A percentile compares a stretch with the other conserved stretches of the same genome.
Evolutionary conservation across 1,140 invertebrate species (phyloP).

Genomic region (Panagrolaimus sp.): DNA sequence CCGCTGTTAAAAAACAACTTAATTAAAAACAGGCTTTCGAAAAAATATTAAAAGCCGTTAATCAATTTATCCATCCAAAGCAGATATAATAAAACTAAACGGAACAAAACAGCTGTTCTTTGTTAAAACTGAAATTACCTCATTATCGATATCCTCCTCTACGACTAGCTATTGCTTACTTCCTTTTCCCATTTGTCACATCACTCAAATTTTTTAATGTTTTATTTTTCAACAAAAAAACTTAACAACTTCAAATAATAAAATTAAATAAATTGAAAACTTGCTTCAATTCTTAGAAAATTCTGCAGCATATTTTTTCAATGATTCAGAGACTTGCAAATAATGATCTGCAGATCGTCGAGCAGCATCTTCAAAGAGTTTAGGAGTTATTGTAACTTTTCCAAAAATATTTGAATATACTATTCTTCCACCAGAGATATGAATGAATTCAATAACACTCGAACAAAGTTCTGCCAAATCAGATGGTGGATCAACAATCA

Average conservation of each 20-base stretch:
- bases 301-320: neutral
- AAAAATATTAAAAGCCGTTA: no score
- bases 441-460: constrained; percentile 1
- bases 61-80: no score
- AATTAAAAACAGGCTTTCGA: no score
- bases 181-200: no score
- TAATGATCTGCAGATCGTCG: neutral
- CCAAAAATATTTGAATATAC: neutral
- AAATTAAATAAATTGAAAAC: neutral
- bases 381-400: neutral
- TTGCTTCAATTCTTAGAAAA: neutral
- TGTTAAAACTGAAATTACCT: no score
- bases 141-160: no score
- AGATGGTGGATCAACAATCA: neutral
- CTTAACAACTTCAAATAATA: constrained; percentile 11
- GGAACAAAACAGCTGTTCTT: no score
- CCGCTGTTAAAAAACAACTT: no score
- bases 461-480: neutral
- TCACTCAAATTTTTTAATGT: no score
- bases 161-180: no score
- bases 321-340: neutral
- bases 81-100: no score
- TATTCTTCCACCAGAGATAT: neutral
- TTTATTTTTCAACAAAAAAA: constrained; percentile 2
- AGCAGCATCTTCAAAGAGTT: neutral